A percentile compares a stretch with the other conserved stretches of the same genome.
These are phyloP conservation scores for Loriculus beryllinus DNA, from an alignment of 2,797 vertebrate genomes.

Conservation along the genomic window DNA sequence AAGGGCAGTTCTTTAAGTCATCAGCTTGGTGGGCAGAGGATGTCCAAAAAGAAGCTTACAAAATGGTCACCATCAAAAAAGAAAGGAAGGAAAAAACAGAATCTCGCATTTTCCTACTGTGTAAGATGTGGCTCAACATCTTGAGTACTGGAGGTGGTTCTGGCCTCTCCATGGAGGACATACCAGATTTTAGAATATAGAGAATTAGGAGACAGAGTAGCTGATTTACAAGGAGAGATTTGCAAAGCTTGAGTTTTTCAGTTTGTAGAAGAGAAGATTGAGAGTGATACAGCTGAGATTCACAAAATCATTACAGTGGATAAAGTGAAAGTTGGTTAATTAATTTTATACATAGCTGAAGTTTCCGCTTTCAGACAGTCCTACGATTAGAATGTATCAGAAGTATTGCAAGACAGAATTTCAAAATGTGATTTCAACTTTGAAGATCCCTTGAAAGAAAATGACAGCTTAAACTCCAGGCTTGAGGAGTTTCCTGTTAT, in stretches of 20 bases:
- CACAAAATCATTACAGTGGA: background rate
- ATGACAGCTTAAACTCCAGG: background rate
- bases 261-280: background rate
- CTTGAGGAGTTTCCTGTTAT: background rate
- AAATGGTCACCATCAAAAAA: background rate
- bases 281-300: background rate
- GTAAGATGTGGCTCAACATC: background rate
- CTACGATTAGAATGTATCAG: background rate
- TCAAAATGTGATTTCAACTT: background rate
- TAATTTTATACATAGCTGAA: background rate
- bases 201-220: background rate
- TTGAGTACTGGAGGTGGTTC: background rate
- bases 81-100: background rate
- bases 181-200: background rate
- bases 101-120: background rate
- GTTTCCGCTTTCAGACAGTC: background rate
- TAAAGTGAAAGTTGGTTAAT: background rate
- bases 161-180: background rate
- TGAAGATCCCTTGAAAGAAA: background rate
- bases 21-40: background rate
- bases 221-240: background rate
- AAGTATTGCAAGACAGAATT: background rate
- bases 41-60: background rate
- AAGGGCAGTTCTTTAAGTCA: background rate
- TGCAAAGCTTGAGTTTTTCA: background rate